Conservation (phyloP, 2,797 vertebrate genomes). For the Otolemur crassicaudatus region DNA sequence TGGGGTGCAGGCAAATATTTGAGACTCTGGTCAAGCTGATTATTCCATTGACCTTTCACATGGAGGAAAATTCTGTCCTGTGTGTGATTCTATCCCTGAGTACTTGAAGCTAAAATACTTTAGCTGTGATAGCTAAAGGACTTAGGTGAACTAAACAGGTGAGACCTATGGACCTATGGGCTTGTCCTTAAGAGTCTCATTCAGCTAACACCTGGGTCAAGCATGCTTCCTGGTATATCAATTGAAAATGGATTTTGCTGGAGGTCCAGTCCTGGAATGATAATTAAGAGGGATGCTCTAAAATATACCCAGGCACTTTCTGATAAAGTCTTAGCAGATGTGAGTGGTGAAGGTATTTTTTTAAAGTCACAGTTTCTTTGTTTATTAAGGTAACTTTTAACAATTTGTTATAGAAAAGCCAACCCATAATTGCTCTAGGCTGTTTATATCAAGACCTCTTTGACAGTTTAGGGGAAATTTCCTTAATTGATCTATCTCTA, state of each 20-base stretch:
- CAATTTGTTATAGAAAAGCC: constrained; percentile 2
- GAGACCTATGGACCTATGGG: constrained; percentile 78
- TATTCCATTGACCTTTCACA: constrained; percentile 84
- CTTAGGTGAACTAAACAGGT: constrained; percentile 81
- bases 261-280: constrained; percentile 69
- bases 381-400: constrained; percentile 82
- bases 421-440: neutral
- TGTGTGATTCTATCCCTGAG: constrained; percentile 73
- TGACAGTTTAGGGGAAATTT: constrained; percentile 41
- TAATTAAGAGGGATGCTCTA: constrained; percentile 73
- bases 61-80: constrained; percentile 10
- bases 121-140: constrained; percentile 84
- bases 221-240: constrained; percentile 80
- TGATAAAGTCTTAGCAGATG: constrained; percentile 82
- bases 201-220: constrained; percentile 76
- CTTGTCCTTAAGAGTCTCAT: constrained; percentile 77
- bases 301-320: constrained; percentile 76
- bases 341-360: constrained; percentile 56
- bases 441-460: constrained; percentile 36
- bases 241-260: constrained; percentile 74
- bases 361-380: constrained; percentile 70
- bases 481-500: neutral
- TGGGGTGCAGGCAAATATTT: constrained; percentile 79
- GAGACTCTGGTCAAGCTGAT: constrained; percentile 72
- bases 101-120: constrained; percentile 76